Base-by-base conservation (phyloP, 2,888 invertebrate species). In the Yponomeuta malinellus region DNA sequence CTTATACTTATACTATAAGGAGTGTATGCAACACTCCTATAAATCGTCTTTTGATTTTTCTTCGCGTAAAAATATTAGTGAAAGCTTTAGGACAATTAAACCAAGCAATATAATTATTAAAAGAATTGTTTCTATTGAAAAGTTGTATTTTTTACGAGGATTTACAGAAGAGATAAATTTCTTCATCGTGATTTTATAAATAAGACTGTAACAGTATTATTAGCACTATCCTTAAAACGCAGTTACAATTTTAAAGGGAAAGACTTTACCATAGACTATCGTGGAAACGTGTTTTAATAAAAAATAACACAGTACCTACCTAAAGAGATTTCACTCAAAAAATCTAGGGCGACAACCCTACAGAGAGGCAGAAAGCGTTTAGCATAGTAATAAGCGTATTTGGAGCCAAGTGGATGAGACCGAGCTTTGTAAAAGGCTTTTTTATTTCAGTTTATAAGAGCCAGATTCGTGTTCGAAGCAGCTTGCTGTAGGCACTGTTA, bases 1-100 rank as follows among this genome's bases (percentile, higher is more conserved):
- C 73, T 78, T 76, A 73, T 48, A 9, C 43, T 66, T 23, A 23
- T 23, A 23, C 23, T 23, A 23, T 23, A 1, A 23, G 23, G 23
- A 23, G 23, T 23, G 23, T 23, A 23, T 23, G 23, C 23, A 23
- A 23, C 23, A 23, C 23, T 23, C 8, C 8, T 29, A 65, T 8
- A 29, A 65, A 5, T 10, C 29, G 29, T 1, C 23, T 4, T 29
- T 29, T 10, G 8, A 8, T 31, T 29, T 65, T 65, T 9, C 6
- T 5, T 65, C 5, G 29, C 10, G 37, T 37, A 37, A 2, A 37
- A 37, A 37, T 37, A 37, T 37, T 37, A 37, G 4, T 37, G 37
- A 37, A 37, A 37, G 37, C 23, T 23, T 23, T 23, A 23, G 23
- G 0, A 23, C 23, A 23, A 1, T 23, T 23, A 23, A 23, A 23